Percentiles rank a stretch among this genome's conserved stretches.
Evolutionary conservation across 2,797 vertebrate species (phyloP).

Genomic region (Lacerta viridis): DNA sequence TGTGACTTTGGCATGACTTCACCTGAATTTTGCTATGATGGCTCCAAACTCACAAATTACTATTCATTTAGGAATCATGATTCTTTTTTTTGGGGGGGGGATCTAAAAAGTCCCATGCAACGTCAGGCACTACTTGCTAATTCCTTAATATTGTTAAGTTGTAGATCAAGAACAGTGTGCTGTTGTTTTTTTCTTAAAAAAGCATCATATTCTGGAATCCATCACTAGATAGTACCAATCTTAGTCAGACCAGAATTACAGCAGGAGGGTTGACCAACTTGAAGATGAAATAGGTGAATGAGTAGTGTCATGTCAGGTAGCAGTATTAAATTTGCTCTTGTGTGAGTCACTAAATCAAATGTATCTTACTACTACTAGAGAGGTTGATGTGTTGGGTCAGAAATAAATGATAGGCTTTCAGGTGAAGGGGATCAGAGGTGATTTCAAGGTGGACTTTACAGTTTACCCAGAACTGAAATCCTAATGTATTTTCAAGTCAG

Average conservation of each 20-base stretch:
- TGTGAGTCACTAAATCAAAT: conserved; percentile 56
- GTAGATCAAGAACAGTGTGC: too few relatives aligned
- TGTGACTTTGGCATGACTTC: too few relatives aligned
- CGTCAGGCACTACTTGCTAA: too few relatives aligned
- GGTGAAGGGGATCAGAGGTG: conserved; percentile 46
- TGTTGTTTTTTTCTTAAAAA: neutral
- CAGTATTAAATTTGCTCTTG: conserved; percentile 22
- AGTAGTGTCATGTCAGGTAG: conserved; percentile 11
- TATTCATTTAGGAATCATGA: too few relatives aligned
- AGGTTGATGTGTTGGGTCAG: conserved; percentile 32
- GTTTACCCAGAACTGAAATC: conserved; percentile 26
- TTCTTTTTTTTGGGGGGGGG: too few relatives aligned
- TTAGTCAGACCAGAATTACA: neutral
- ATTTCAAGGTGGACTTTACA: conserved; percentile 47
- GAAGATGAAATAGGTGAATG: conserved; percentile 23
- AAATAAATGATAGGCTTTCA: conserved; percentile 47
- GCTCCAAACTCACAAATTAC: too few relatives aligned
- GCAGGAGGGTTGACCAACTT: conserved; percentile 1
- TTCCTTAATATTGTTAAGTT: too few relatives aligned
- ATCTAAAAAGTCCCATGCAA: too few relatives aligned
- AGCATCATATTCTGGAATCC: neutral
- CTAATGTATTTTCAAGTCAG: conserved; percentile 35
- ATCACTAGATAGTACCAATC: conserved; percentile 21
- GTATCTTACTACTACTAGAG: conserved; percentile 15
- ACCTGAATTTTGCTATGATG: too few relatives aligned